Conservation (phyloP, 2,888 invertebrate species). For the Hypsopygia costalis region DNA sequence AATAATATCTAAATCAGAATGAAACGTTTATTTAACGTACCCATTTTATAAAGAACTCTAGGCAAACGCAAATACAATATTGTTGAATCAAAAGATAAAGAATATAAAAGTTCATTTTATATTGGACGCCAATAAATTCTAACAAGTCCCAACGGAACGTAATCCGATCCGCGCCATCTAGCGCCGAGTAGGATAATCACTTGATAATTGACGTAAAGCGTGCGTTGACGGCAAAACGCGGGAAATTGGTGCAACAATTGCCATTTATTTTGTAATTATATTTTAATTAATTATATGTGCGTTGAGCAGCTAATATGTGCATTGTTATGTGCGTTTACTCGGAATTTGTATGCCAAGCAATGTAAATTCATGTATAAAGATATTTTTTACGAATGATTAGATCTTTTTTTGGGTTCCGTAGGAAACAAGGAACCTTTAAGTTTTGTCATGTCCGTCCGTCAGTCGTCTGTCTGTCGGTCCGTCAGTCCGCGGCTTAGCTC, state of each 20-base stretch:
- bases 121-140: slow-evolving; percentile 18
- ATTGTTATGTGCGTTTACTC: no score
- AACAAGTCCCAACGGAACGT: slow-evolving; percentile 49
- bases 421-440: no score
- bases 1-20: background rate
- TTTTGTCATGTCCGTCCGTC: no score
- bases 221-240: slow-evolving; percentile 43
- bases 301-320: no score
- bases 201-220: slow-evolving; percentile 55
- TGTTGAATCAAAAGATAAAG: background rate
- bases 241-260: slow-evolving; percentile 32
- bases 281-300: no score
- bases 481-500: no score
- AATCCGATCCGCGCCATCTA: slow-evolving; percentile 61
- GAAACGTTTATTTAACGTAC: rapidly evolving
- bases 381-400: no score
- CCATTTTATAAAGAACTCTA: slow-evolving; percentile 14
- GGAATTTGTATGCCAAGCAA: no score
- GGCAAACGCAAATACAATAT: background rate
- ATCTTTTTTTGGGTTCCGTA: no score
- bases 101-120: slow-evolving; percentile 16
- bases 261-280: slow-evolving; percentile 19
- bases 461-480: no score
- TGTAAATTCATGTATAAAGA: no score
- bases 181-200: slow-evolving; percentile 59